phyloP scores from a whole-genome alignment of 1,140 invertebrate genomes.

The Dermatophagoides farinae region DNA sequence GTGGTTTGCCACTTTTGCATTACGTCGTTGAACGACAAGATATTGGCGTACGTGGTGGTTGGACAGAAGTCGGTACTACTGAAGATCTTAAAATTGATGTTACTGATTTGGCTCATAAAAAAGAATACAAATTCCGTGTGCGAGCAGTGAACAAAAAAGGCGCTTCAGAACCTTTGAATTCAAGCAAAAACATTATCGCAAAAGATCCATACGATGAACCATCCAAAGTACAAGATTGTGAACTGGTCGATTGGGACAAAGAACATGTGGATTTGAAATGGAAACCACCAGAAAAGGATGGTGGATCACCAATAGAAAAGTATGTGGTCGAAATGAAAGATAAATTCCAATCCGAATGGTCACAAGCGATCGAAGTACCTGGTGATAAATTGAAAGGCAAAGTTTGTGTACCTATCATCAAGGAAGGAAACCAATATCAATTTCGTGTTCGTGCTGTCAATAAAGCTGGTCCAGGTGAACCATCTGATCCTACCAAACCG shows the following conservation, averaged over 20 bases:
- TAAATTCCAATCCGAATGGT: constrained; percentile 68
- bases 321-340: constrained; percentile 95
- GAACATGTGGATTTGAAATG: constrained; percentile 87
- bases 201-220: constrained; percentile 97
- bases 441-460: constrained; percentile 88
- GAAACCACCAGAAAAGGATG: constrained; percentile 67
- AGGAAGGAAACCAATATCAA: constrained; percentile 86
- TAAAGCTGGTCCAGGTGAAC: constrained; percentile 80
- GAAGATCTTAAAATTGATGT: constrained; percentile 56
- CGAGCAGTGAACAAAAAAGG: constrained; percentile 67
- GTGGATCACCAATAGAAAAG: constrained; percentile 69
- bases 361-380: constrained; percentile 13
- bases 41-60: constrained; percentile 40
- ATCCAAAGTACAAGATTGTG: constrained; percentile 65
- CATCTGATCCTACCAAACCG: constrained; percentile 79
- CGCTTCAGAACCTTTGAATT: constrained; percentile 55
- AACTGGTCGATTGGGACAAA: constrained; percentile 86
- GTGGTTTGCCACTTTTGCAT: constrained; percentile 65
- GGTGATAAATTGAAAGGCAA: not conserved
- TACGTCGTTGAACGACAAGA: constrained; percentile 91
- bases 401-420: constrained; percentile 30
- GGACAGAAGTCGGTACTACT: constrained; percentile 50
- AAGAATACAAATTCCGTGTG: constrained; percentile 84
- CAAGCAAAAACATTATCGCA: constrained; percentile 64
- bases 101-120: constrained; percentile 61